Evolutionary conservation across 2,797 vertebrate species (phyloP).

Genomic region (Babyrousa celebensis): DNA sequence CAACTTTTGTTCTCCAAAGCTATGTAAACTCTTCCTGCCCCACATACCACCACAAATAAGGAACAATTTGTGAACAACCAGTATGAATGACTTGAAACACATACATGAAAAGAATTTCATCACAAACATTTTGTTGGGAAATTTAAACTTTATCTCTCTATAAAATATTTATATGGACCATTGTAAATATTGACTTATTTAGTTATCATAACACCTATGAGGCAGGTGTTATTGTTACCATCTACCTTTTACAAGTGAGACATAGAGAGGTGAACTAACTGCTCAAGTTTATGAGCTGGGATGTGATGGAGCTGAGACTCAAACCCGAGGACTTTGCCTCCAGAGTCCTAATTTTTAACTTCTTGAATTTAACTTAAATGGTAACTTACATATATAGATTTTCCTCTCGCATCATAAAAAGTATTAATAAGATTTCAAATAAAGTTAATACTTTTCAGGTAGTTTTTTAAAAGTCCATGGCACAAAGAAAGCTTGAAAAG

Average conservation of each 20-base stretch:
- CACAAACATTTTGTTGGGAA: background rate
- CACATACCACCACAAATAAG: background rate
- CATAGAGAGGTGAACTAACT: background rate
- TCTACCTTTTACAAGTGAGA: background rate
- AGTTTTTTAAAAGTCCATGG: background rate
- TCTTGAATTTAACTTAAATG: background rate
- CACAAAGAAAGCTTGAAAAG: constrained; percentile 24
- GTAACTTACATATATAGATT: background rate
- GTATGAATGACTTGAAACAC: background rate
- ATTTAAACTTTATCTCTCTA: constrained; percentile 25
- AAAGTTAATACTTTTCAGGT: background rate
- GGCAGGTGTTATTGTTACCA: background rate
- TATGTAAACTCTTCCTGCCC: background rate
- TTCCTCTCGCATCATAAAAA: background rate
- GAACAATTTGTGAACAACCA: background rate
- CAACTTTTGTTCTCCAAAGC: background rate
- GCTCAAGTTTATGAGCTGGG: background rate
- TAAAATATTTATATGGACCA: background rate
- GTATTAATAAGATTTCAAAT: constrained; percentile 44
- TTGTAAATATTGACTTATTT: constrained; percentile 16
- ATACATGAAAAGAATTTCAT: background rate
- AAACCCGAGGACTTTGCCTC: background rate
- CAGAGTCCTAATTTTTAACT: background rate
- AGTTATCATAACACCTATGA: background rate
- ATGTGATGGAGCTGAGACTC: background rate